Percentiles rank a stretch among this genome's conserved stretches.
Evolutionary conservation across 2,113 vertebrate genomes (phyloP).

Genomic region (Trematomus loennbergii): DNA sequence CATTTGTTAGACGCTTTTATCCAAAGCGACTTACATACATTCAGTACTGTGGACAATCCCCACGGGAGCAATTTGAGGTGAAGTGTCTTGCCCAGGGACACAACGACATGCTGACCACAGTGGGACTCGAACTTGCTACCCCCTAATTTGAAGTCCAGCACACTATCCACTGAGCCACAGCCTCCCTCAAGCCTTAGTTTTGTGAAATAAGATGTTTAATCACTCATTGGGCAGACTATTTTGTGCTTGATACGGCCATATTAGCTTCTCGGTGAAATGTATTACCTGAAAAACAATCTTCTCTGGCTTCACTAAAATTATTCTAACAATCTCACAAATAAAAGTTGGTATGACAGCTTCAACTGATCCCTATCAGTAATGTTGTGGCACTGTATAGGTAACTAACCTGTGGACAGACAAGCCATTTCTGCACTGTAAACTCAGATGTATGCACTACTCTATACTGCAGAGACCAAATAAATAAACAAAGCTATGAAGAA

Average conservation of each 20-base stretch:
- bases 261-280: background rate
- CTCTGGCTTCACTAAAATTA: too few species aligned
- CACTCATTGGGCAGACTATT: background rate
- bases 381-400: background rate
- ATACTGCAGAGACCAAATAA: slow-evolving; percentile 54
- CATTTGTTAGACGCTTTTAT: too few species aligned
- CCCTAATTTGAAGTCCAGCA: too few species aligned
- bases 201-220: background rate
- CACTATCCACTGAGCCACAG: too few species aligned
- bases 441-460: slow-evolving; percentile 72
- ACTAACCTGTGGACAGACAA: slow-evolving; percentile 2
- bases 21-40: too few species aligned
- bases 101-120: too few species aligned
- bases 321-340: background rate
- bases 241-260: background rate
- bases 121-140: too few species aligned
- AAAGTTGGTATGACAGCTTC: background rate
- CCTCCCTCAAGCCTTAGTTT: background rate
- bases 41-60: too few species aligned
- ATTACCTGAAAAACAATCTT: background rate
- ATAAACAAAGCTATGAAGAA: slow-evolving; percentile 67
- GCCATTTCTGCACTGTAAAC: slow-evolving; percentile 40
- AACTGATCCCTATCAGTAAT: background rate
- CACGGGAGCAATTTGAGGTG: too few species aligned
- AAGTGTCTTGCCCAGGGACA: too few species aligned